Evolutionary conservation across 2,113 vertebrate species (phyloP).

Genomic region (Serilophus lunatus): DNA sequence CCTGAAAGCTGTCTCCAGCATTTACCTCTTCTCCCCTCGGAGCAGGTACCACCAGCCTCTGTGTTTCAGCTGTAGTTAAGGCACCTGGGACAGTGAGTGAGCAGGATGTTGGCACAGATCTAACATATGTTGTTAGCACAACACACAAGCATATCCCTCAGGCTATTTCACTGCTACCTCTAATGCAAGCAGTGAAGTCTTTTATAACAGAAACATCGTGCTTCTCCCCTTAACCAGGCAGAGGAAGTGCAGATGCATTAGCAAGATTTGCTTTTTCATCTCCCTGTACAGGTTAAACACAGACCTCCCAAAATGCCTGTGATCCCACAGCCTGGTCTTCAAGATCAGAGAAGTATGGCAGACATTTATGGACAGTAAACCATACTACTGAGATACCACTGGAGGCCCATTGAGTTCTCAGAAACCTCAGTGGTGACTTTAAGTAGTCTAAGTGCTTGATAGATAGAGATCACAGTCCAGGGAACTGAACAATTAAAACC

Average conservation of each 20-base stretch:
- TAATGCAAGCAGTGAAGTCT: not conserved
- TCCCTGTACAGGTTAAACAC: not conserved
- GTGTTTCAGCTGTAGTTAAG: conserved; percentile 3
- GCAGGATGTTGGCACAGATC: conserved; percentile 15
- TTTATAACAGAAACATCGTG: not conserved
- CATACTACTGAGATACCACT: not conserved
- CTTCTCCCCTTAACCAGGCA: not conserved
- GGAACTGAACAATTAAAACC: conserved; percentile 22
- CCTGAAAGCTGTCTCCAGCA: not conserved
- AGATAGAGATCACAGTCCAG: not conserved
- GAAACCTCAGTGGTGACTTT: not conserved
- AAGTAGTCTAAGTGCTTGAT: not conserved
- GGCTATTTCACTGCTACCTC: conserved; percentile 15
- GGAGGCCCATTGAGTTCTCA: not conserved
- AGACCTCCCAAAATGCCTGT: not conserved
- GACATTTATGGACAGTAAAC: not conserved
- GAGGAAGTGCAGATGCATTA: not conserved
- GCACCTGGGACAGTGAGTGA: not conserved
- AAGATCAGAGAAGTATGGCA: not conserved
- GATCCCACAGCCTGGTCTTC: not conserved
- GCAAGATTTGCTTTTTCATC: not conserved
- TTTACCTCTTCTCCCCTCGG: not conserved
- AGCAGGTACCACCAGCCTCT: not conserved
- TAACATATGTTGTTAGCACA: conserved; percentile 37
- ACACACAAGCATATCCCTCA: conserved; percentile 33